These are phyloP conservation scores for Puntigrus tetrazona DNA, from an alignment of 2,113 vertebrate genomes.

Conservation along the genomic window DNA sequence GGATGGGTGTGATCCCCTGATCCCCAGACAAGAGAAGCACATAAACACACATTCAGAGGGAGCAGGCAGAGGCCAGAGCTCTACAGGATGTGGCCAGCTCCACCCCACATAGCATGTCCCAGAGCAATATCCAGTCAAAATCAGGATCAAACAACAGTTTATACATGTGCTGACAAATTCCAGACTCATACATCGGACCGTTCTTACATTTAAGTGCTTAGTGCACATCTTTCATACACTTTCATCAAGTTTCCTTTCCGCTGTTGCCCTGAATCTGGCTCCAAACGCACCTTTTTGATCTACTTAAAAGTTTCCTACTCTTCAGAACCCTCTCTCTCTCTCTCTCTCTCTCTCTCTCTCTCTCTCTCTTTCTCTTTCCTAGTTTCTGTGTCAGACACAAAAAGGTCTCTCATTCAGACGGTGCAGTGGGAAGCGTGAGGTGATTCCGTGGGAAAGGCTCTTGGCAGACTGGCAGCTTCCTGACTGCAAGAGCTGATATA, in stretches of 20 bases:
- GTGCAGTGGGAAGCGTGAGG: constrained; percentile 9
- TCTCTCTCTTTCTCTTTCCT: neutral
- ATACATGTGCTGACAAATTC: constrained; percentile 33
- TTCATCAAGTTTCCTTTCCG: constrained; percentile 5
- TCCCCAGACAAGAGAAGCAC: constrained; percentile 4
- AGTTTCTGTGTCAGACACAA: constrained; percentile 14
- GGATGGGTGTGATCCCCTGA: neutral
- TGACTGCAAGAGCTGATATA: constrained; percentile 31
- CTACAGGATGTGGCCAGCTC: constrained; percentile 53
- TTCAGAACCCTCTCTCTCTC: neutral
- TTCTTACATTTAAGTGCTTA: neutral
- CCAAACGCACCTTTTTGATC: neutral
- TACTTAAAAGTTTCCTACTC: neutral
- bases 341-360: neutral
- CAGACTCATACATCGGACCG: constrained; percentile 5
- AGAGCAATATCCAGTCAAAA: constrained; percentile 35
- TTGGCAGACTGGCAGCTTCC: constrained; percentile 30
- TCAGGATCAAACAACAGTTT: constrained; percentile 39
- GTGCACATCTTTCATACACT: neutral
- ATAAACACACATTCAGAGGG: constrained; percentile 14
- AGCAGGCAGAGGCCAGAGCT: constrained; percentile 32
- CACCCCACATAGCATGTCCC: constrained; percentile 41
- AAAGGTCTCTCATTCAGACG: constrained; percentile 21
- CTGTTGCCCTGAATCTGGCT: neutral
- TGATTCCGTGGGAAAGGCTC: constrained; percentile 32